Base-by-base conservation (phyloP, 2,797 vertebrate genomes). In the Microctenopoma lineatum region DNA sequence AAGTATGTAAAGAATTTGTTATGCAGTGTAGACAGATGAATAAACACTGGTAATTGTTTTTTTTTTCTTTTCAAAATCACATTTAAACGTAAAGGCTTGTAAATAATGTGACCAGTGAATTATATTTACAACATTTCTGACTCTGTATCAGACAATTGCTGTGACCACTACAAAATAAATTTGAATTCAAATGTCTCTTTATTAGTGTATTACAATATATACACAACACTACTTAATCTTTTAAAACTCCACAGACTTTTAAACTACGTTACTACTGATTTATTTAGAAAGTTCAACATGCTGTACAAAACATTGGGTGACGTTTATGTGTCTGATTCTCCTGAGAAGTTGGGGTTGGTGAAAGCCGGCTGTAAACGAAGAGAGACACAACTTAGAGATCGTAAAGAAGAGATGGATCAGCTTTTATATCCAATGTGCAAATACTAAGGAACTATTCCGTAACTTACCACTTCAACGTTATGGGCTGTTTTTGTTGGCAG, bases 1-100 rank as follows among this genome's bases (percentile, higher is more conserved):
- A 90, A 90, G 83, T 84, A 70, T 92, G 92, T 93, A 86, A 91
- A 90, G 90, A 89, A 75, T 79, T 90, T 91, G 73, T 91, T 91
- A 91, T 94, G 93, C 88, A 87, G 93, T 94, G 89, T 94, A 83
- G 84, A 93, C 87, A 84, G 77, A 85, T 90, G 79, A 93, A 90
- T 94, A 94, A 94, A 94, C 88, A 92, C 84, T 90, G 84, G 86
- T 2, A 45, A 41, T 41, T 36, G 81, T 66, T 80, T 80, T 47
- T 76, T 80, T 42, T 76, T 83, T 86, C 57, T 75, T 2, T 15
- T 15, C 47, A 42, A 32, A 51, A 55, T 47, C 32, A 2, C 60
- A 50, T 59, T 21, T 26, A 65, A 9, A 50, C 36, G 25, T 48
- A 29, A 56, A 70, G 7, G 16, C 61, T 34, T 18, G 4, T 5